Percentiles rank a stretch among this genome's conserved stretches.
Conservation (phyloP, 2,113 vertebrate genomes). For the Leptobrachium ailaonicum region DNA sequence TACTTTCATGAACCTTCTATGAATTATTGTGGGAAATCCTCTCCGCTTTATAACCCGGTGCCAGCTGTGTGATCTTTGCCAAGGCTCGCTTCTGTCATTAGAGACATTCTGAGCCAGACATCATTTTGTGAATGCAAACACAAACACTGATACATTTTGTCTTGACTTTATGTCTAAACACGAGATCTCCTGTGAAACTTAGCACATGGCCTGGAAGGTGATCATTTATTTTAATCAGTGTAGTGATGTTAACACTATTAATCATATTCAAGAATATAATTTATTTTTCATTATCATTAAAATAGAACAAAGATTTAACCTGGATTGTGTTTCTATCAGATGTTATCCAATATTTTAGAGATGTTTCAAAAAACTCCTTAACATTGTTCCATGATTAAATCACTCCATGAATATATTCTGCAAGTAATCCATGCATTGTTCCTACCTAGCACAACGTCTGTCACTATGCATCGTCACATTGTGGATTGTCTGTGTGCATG, state of each 20-base stretch:
- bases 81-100: slow-evolving; percentile 19
- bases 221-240: slow-evolving; percentile 39
- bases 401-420: neutral
- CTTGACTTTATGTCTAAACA: slow-evolving; percentile 20
- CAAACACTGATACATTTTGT: slow-evolving; percentile 5
- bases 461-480: too few species aligned
- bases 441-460: too few species aligned
- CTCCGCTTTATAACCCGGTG: neutral
- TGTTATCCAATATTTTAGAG: neutral
- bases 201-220: slow-evolving; percentile 31
- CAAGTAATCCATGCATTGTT: too few species aligned
- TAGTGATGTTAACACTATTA: slow-evolving; percentile 29
- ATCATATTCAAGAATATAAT: slow-evolving; percentile 19
- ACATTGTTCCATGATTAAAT: neutral
- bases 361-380: slow-evolving; percentile 7
- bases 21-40: slow-evolving; percentile 4
- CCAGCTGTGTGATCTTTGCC: slow-evolving; percentile 8
- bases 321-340: slow-evolving; percentile 8
- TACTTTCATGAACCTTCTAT: neutral
- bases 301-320: slow-evolving; percentile 14
- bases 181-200: slow-evolving; percentile 20
- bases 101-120: slow-evolving; percentile 26
- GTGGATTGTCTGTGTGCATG: too few species aligned
- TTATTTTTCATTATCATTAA: slow-evolving; percentile 29
- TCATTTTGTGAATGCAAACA: slow-evolving; percentile 8